Conservation (phyloP, 2,888 invertebrate species). For the Dinocampus coccinellae region DNA sequence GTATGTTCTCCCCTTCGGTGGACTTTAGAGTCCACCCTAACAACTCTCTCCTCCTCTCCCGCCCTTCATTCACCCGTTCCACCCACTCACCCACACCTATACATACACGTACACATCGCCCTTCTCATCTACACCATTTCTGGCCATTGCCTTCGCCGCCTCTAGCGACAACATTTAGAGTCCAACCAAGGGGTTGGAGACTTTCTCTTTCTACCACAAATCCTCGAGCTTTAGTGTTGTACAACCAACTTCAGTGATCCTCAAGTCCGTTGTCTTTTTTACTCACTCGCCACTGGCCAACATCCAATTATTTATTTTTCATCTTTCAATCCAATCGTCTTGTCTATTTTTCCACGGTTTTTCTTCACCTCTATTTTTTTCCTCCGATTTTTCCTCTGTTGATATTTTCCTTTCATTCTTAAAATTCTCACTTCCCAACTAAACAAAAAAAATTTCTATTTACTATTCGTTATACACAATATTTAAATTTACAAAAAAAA, state of each 20-base stretch:
- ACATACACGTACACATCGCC: constrained; percentile 52
- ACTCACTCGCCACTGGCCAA: constrained; percentile 26
- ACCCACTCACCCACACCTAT: constrained; percentile 55
- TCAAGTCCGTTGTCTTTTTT: constrained; percentile 53
- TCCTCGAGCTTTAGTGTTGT: constrained; percentile 28
- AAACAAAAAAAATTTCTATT: too few relatives aligned
- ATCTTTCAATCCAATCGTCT: neutral
- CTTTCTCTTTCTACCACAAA: constrained; percentile 53
- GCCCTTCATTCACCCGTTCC: too few relatives aligned
- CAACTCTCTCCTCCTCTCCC: constrained; percentile 54
- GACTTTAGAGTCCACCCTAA: constrained; percentile 66
- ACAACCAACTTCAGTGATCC: constrained; percentile 62
- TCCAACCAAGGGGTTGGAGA: constrained; percentile 60
- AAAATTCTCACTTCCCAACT: too few relatives aligned
- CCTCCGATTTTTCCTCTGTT: too few relatives aligned
- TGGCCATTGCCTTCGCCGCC: constrained; percentile 61
- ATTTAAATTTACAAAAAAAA: too few relatives aligned
- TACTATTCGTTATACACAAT: too few relatives aligned
- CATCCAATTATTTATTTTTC: constrained; percentile 2
- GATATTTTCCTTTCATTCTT: too few relatives aligned
- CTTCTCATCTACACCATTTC: constrained; percentile 48
- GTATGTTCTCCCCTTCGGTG: constrained; percentile 57
- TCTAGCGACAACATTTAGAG: constrained; percentile 68
- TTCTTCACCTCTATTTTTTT: neutral
- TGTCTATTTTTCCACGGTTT: neutral